Conservation (phyloP, 2,113 vertebrate genomes). For the Catharus fuscescens region DNA sequence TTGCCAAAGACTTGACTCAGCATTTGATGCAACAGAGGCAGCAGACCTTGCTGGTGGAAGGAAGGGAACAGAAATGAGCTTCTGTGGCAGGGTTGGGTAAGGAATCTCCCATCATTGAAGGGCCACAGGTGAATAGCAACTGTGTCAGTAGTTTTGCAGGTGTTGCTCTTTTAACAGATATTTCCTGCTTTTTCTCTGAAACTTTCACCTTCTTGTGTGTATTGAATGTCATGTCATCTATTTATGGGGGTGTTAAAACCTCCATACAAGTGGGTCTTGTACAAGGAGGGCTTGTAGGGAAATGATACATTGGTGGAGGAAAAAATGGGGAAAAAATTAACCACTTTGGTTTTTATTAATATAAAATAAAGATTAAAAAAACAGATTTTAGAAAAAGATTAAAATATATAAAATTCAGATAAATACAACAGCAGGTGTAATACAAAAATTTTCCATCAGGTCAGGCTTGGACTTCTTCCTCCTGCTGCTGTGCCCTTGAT, state of each 20-base stretch:
- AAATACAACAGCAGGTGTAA: neutral
- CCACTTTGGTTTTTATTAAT: neutral
- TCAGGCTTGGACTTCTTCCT: neutral
- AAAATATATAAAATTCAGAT: neutral
- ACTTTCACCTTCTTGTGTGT: neutral
- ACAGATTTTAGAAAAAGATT: too few species aligned
- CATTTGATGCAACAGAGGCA: neutral
- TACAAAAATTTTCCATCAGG: neutral
- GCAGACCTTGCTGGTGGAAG: neutral
- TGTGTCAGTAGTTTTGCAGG: neutral
- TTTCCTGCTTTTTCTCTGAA: neutral
- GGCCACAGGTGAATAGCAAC: neutral
- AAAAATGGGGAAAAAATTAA: neutral
- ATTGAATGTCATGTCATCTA: neutral
- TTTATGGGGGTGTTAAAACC: neutral
- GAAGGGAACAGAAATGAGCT: neutral
- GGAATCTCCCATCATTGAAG: neutral
- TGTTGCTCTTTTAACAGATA: neutral
- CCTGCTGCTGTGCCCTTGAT: neutral
- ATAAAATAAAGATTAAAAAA: too few species aligned
- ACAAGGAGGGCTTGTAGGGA: neutral
- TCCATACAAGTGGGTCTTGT: neutral
- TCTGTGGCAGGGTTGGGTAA: neutral
- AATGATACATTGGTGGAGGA: neutral
- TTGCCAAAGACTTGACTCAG: constrained; percentile 1